phyloP scores from a whole-genome alignment of 2,797 vertebrate genomes.

The Paguma larvata region DNA sequence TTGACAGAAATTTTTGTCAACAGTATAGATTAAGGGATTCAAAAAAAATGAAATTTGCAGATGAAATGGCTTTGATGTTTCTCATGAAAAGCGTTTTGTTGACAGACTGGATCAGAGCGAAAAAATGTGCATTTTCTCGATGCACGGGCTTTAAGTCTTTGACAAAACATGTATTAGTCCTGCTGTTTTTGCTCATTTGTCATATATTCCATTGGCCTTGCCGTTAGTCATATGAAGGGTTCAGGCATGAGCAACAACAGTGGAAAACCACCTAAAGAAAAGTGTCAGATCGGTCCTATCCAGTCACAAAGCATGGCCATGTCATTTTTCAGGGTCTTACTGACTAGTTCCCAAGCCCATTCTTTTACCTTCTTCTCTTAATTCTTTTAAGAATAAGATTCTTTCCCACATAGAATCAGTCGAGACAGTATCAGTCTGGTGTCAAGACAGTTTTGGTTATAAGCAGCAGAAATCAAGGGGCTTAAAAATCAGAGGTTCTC shows the following conservation, averaged over 20 bases:
- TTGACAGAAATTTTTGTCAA: conserved; percentile 90
- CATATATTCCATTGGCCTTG: conserved; percentile 75
- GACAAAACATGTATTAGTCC: conserved; percentile 84
- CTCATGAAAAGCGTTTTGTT: conserved; percentile 88
- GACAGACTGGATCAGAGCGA: conserved; percentile 87
- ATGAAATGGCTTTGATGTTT: conserved; percentile 89
- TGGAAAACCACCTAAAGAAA: conserved; percentile 30
- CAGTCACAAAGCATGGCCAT: neutral
- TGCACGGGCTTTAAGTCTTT: conserved; percentile 84
- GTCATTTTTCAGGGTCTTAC: conserved; percentile 28
- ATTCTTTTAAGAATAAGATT: conserved; percentile 33
- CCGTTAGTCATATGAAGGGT: conserved; percentile 70
- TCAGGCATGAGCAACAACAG: neutral
- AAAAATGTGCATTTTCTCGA: conserved; percentile 85
- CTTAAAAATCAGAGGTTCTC: neutral
- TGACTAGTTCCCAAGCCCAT: neutral
- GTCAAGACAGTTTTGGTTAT: neutral
- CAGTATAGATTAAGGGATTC: conserved; percentile 89
- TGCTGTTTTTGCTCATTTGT: conserved; percentile 84
- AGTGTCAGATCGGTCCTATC: neutral
- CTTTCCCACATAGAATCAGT: neutral
- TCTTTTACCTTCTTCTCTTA: neutral
- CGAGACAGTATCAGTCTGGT: neutral
- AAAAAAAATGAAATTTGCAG: conserved; percentile 87
- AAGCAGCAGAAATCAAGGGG: neutral